Base-by-base conservation (phyloP, 2,888 invertebrate species). In the Germaria angustata region DNA sequence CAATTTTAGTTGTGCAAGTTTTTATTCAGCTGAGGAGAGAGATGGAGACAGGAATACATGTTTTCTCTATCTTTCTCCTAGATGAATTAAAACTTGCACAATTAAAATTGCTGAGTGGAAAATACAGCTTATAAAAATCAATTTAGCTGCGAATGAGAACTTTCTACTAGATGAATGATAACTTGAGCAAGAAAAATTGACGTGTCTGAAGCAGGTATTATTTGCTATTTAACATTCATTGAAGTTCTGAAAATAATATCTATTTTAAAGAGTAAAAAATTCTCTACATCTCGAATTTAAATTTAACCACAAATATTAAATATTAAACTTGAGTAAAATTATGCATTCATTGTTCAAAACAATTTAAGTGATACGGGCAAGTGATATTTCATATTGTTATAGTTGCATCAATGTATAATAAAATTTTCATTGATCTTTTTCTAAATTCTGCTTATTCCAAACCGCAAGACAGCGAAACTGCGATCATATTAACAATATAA, bases 291-390 rank as follows among this genome's bases (percentile, higher is more conserved):
- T n/a, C 32, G 1, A 53, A 53, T 28, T 53, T 3, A 32, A 6
- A 65, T 34, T 34, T 20, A 49, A 49, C 49, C 36, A n/a, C 49
- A 66, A 20, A 22, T n/a, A n/a, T n/a, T n/a, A n/a, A n/a, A n/a
- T n/a, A n/a, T n/a, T n/a, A n/a, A n/a, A n/a, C n/a, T n/a, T n/a
- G n/a, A n/a, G n/a, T n/a, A n/a, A n/a, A n/a, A n/a, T n/a, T n/a
- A n/a, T n/a, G n/a, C n/a, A n/a, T n/a, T n/a, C n/a, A n/a, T 41
- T 22, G 28, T 61, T 13, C 28, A 32, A 53, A 32, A 17, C 28
- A 9, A 32, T 41, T 15, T 6, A 15, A 61, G 44, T 11, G 20
- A 61, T 24, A 72, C 39, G 13, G 36, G 59, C 71, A 72, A 46
- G 1, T 61, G 61, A 28, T 51, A 72, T 41, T 72, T 39, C 11